Evolutionary conservation across 2,888 invertebrate genomes (phyloP).

Genomic region (Lithophane leautieri): DNA sequence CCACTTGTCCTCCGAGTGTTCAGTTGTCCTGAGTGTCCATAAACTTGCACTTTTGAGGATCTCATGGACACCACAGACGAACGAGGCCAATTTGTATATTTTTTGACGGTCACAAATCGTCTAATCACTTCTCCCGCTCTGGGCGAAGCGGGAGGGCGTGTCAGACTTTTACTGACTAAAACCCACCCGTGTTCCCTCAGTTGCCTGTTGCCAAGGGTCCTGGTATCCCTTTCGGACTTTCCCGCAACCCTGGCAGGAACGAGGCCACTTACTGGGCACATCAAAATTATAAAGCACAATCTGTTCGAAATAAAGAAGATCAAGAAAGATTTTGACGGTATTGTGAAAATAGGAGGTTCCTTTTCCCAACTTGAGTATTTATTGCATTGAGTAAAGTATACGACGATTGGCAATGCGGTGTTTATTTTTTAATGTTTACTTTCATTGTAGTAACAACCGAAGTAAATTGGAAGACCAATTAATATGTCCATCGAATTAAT

Average conservation of each 20-base stretch:
- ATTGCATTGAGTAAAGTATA: not conserved
- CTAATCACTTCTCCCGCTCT: too few species aligned
- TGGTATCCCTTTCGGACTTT: too few species aligned
- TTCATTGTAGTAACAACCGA: not conserved
- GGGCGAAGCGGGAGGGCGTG: too few species aligned
- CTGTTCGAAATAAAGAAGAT: not conserved
- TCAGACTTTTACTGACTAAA: too few species aligned
- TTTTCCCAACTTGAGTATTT: not conserved
- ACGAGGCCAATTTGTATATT: too few species aligned
- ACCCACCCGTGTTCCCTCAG: too few species aligned
- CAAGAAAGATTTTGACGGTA: not conserved
- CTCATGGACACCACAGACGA: not conserved
- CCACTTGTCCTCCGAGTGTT: not conserved
- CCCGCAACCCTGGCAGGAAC: too few species aligned
- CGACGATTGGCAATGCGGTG: not conserved
- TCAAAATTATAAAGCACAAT: not conserved
- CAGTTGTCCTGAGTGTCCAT: not conserved
- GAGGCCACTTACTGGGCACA: not conserved
- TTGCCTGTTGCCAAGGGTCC: too few species aligned
- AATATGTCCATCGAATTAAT: constrained; percentile 34
- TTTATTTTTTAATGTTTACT: not conserved
- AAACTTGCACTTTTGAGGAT: not conserved
- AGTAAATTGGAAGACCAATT: constrained; percentile 38
- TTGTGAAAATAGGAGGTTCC: not conserved
- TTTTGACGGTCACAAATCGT: too few species aligned